Evolutionary conservation across 2,797 vertebrate species (phyloP), one percentile per base, ranked within the genome.

Genomic region (Rachycentron canadum): DNA sequence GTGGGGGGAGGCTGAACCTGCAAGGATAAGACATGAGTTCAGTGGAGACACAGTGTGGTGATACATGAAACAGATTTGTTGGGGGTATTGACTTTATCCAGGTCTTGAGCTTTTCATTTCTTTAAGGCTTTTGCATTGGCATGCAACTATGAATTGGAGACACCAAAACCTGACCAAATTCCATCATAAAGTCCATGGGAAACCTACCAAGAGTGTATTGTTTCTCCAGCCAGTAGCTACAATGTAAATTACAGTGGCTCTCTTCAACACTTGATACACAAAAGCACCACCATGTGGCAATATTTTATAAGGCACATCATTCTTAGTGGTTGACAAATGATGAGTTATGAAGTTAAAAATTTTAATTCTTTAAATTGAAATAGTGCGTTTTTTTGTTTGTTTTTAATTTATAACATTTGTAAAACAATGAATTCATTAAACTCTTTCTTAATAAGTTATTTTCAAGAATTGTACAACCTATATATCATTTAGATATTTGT

Each of bases 281-380:
- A 89, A 86, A 71, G 90, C 89, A 70, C 92, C 94, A 90, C 78
- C 92, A 45, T 87, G 92, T 94, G 92, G 91, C 53, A 21, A 77
- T 64, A 82, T 75, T 66, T 40, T 56, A 52, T 66, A 84, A 43
- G 23, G 23, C 81, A 83, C 12, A 34, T 12, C 3, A 16, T 17
- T 53, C 3, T 32, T 19, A 19, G 21, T 25, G 2, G 9, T 13
- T 52, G 2, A 57, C 9, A 41, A 49, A 60, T 45, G 16, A 0
- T n/a, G n/a, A n/a, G n/a, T n/a, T n/a, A n/a, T n/a, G n/a, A n/a
- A n/a, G n/a, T n/a, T n/a, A 34, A 0, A 30, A 7, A 21, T 52
- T 45, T 53, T 0, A 36, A 8, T 1, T 58, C 0, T 55, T 55
- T 16, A 23, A 13, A 47, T 1, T 38, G 40, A 16, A 69, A 55